Base-by-base conservation (phyloP, 2,113 vertebrate genomes). In the Grus americana region DNA sequence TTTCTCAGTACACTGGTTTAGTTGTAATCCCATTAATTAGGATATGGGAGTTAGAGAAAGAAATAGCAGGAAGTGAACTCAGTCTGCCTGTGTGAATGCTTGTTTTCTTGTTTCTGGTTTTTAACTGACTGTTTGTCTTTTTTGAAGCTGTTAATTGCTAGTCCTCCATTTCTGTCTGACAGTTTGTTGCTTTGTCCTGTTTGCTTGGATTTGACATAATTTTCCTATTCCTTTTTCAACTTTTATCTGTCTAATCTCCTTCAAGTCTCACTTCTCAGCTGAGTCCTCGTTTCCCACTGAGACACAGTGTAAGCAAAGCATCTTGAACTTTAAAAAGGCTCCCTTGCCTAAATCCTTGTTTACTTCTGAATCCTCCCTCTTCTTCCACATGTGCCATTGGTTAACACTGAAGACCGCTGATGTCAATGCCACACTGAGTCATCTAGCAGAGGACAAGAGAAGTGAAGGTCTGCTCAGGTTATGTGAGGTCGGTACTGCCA, bases 351-450 rank as follows among this genome's bases (percentile, higher is more conserved):
- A 88, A 91, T 86, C 72, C 44, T 91, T 96, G 88, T 96, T 96
- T 97, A 93, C 57, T 93, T 94, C 86, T 84, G 86, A 95, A 94
- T 90, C 95, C 93, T 73, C 91, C 93, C 90, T 93, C 80, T 92
- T 30, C 47, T 88, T 90, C 57, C 59, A 21, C 0, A 17, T 67
- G 72, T 88, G 42, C 71, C 44, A 83, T 86, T 92, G 96, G 93
- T 92, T 90, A 71, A 72, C 27, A 59, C 50, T 9, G 63, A 86
- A 61, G 90, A 61, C 76, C 1, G 3, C 44, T 75, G 76, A 75
- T 89, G 90, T 79, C 82, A 95, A 15, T 54, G 76, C 59, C 72
- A 80, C 54, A 50, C 73, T 96, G 95, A 94, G 72, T 96, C 92
- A 96, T 84, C 52, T 38, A 88, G 72, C 42, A 93, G 38, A 71